Conservation (phyloP, 2,888 invertebrate species). For the Mesorhabditis spiculigera region DNA sequence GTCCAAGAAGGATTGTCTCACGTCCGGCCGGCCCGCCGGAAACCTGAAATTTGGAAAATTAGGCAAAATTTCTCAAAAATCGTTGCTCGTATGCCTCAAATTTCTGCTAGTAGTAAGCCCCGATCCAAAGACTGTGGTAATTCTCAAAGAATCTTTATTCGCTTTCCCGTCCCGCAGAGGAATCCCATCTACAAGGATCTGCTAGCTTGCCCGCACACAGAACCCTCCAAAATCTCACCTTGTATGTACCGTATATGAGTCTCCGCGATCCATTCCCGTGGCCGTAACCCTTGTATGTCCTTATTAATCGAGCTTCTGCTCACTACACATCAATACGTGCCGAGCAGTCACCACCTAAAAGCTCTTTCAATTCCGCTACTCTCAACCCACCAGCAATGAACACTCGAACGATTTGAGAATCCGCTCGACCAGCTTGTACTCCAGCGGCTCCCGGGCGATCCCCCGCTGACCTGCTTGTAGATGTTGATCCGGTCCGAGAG, state of each 20-base stretch:
- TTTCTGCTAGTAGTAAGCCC: no score
- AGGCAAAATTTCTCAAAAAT: no score
- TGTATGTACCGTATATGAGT: slow-evolving; percentile 71
- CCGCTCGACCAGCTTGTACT: slow-evolving; percentile 79
- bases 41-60: slow-evolving; percentile 60
- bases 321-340: slow-evolving; percentile 79
- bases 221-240: no score
- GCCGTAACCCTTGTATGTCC: slow-evolving; percentile 73
- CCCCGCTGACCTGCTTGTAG: slow-evolving; percentile 78
- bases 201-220: no score
- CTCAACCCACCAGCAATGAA: slow-evolving; percentile 70
- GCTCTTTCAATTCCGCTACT: not conserved
- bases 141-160: no score
- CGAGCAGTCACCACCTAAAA: slow-evolving; percentile 72
- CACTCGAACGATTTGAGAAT: slow-evolving; percentile 81
- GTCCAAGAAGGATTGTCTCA: slow-evolving; percentile 85
- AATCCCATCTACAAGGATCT: no score
- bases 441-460: slow-evolving; percentile 69
- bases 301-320: slow-evolving; percentile 75
- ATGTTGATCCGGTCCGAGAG: slow-evolving; percentile 88
- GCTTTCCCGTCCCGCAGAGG: no score
- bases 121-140: no score
- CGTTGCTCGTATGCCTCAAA: no score
- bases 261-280: slow-evolving; percentile 82
- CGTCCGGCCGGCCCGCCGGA: slow-evolving; percentile 78